phyloP scores from a whole-genome alignment of 2,888 invertebrate species.

The Melieria picta region DNA sequence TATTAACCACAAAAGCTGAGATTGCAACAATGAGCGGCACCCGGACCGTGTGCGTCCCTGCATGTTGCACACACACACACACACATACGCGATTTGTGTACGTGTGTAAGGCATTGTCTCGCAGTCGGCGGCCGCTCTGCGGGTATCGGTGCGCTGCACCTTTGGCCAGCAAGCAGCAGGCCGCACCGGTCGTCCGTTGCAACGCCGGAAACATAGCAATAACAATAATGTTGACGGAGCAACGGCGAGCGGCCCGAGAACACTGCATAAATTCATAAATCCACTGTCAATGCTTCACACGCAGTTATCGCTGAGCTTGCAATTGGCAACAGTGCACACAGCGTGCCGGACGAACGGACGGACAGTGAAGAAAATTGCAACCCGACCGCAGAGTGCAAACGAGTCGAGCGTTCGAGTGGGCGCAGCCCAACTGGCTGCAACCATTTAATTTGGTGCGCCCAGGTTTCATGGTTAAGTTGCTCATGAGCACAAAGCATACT shows the following conservation, averaged over 20 bases:
- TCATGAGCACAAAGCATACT: too few relatives aligned
- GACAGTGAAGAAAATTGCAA: too few relatives aligned
- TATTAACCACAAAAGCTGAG: conserved; percentile 31
- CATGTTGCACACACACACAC: neutral
- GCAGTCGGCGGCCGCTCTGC: neutral
- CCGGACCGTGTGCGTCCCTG: neutral
- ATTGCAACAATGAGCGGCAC: conserved; percentile 22
- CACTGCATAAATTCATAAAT: conserved; percentile 34
- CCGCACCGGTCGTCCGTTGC: neutral
- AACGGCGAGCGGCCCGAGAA: conserved; percentile 2
- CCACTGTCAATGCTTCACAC: conserved; percentile 10
- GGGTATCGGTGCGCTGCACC: neutral
- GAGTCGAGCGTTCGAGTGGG: too few relatives aligned
- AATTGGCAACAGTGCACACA: neutral
- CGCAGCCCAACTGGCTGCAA: too few relatives aligned
- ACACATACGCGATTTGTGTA: neutral
- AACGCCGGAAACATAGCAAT: conserved; percentile 11
- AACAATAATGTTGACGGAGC: neutral
- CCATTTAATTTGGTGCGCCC: too few relatives aligned
- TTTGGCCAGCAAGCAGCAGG: neutral
- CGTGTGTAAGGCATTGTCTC: neutral
- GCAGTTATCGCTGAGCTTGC: conserved; percentile 6
- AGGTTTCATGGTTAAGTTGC: too few relatives aligned
- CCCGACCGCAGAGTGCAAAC: too few relatives aligned
- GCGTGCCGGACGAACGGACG: neutral